phyloP scores from a whole-genome alignment of 2,113 vertebrate genomes.

The Hydrolagus affinis region DNA sequence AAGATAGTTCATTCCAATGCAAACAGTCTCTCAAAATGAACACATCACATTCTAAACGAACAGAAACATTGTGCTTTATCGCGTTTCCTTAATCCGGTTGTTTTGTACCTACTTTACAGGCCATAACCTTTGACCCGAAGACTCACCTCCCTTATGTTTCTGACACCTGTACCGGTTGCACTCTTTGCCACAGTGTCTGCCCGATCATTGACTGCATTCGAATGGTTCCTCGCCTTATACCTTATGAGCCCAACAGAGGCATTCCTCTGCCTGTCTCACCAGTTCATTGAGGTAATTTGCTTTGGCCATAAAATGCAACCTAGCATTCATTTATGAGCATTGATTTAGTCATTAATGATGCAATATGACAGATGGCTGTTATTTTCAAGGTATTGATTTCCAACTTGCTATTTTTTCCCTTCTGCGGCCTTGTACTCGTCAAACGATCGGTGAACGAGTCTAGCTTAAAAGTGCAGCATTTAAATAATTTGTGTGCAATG shows the following conservation, averaged over 20 bases:
- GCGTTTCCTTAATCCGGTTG: neutral
- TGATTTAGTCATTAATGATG: slow-evolving; percentile 50
- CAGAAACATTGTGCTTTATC: neutral
- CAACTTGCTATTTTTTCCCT: slow-evolving; percentile 2
- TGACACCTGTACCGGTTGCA: slow-evolving; percentile 82
- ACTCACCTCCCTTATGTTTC: slow-evolving; percentile 76
- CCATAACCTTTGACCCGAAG: slow-evolving; percentile 77
- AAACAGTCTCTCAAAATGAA: neutral
- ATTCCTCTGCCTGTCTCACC: slow-evolving; percentile 66
- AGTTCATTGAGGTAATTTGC: slow-evolving; percentile 49
- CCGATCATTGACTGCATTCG: slow-evolving; percentile 91
- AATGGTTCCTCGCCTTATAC: slow-evolving; percentile 77
- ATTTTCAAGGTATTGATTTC: slow-evolving; percentile 38
- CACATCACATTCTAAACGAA: slow-evolving; percentile 1
- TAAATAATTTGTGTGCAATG: neutral
- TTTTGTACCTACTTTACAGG: slow-evolving; percentile 61
- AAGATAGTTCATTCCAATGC: neutral
- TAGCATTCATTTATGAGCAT: slow-evolving; percentile 39
- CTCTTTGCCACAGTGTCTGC: slow-evolving; percentile 81
- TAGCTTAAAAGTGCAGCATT: neutral
- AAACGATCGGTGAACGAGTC: slow-evolving; percentile 47
- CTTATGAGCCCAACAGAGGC: slow-evolving; percentile 72
- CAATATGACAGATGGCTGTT: slow-evolving; percentile 41
- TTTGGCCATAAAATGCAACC: slow-evolving; percentile 37
- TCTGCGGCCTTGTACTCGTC: slow-evolving; percentile 38